Percentiles rank a stretch among this genome's conserved stretches.
Evolutionary conservation across 2,797 vertebrate species (phyloP).

Genomic region (Leucoraja ocellata): DNA sequence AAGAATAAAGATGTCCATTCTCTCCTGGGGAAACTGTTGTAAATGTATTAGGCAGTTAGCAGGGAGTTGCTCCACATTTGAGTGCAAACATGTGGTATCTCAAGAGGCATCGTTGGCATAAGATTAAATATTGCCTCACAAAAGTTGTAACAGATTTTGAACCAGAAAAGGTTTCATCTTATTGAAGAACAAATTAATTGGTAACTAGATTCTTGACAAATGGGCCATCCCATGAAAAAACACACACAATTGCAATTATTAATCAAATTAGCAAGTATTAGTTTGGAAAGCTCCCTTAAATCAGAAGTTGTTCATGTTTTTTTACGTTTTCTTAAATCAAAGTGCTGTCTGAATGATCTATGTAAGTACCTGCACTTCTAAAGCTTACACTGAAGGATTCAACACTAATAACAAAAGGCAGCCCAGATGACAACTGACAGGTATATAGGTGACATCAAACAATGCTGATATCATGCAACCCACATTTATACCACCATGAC

Average conservation of each 20-base stretch:
- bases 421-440: not conserved
- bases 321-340: not conserved
- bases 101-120: not conserved
- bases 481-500: not conserved
- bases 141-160: not conserved
- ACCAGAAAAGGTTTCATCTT: not conserved
- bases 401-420: not conserved
- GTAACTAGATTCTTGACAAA: not conserved
- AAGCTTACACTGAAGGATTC: not conserved
- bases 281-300: not conserved
- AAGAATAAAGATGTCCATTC: not conserved
- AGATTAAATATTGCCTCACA: not conserved
- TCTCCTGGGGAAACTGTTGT: not conserved
- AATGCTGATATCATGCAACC: not conserved
- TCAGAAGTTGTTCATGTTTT: not conserved
- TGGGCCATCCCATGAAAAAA: too few species aligned
- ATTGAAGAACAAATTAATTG: not conserved
- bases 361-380: not conserved
- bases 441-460: not conserved
- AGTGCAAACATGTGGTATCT: not conserved
- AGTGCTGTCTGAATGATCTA: not conserved
- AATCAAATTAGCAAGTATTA: not conserved
- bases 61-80: not conserved
- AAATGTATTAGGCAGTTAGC: not conserved
- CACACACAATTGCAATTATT: not conserved